A percentile compares a stretch with the other conserved stretches of the same genome.
Conservation (phyloP, 2,888 invertebrate species). For the Cheilosia variabilis region DNA sequence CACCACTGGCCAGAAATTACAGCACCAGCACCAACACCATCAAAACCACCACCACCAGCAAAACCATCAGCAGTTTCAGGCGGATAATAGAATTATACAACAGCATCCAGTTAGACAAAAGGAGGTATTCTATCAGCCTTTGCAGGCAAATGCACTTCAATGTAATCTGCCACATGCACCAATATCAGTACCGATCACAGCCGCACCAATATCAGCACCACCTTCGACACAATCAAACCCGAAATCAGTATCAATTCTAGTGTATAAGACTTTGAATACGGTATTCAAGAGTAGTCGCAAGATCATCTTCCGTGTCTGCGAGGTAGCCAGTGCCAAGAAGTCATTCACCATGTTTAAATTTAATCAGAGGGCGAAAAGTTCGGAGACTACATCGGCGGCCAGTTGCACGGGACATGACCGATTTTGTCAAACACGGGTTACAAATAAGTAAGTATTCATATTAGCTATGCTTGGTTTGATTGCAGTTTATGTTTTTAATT, state of each 20-base stretch:
- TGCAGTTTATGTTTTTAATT: not conserved
- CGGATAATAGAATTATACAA: conserved; percentile 76
- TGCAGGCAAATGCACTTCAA: conserved; percentile 68
- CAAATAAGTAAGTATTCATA: conserved; percentile 82
- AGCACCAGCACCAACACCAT: conserved; percentile 75
- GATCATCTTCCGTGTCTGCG: conserved; percentile 84
- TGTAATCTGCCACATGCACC: conserved; percentile 68
- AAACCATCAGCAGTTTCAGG: conserved; percentile 79
- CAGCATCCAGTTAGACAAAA: conserved; percentile 63
- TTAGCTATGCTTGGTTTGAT: not conserved
- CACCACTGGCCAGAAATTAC: conserved; percentile 75
- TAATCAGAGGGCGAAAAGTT: conserved; percentile 81
- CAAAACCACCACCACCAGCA: conserved; percentile 41
- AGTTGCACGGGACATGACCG: conserved; percentile 92
- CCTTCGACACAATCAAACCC: conserved; percentile 79
- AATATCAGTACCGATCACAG: conserved; percentile 65
- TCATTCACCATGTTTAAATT: conserved; percentile 89
- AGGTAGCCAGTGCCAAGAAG: conserved; percentile 83
- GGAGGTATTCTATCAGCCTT: conserved; percentile 74
- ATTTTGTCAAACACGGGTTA: conserved; percentile 88
- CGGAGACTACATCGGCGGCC: conserved; percentile 85
- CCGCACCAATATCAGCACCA: conserved; percentile 74
- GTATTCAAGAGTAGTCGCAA: conserved; percentile 84
- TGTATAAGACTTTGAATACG: conserved; percentile 84
- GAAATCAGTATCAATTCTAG: conserved; percentile 83